A percentile compares a stretch with the other conserved stretches of the same genome.
These are phyloP conservation scores for Cancer borealis DNA, from an alignment of 2,888 invertebrate species.

Conservation along the genomic window DNA sequence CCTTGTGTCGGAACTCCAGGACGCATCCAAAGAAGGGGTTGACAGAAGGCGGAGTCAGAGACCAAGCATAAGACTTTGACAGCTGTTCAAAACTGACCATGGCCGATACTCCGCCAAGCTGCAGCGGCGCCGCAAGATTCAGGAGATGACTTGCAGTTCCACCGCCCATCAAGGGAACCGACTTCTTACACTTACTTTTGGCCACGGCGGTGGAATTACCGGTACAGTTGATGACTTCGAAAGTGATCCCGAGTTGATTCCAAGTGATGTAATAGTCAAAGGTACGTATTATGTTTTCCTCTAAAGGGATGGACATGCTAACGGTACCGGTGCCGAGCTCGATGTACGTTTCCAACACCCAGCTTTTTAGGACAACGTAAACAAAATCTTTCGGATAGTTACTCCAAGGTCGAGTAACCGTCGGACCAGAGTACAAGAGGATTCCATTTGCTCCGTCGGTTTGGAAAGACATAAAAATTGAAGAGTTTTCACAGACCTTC, in stretches of 20 bases:
- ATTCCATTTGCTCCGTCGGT: constrained; percentile 52
- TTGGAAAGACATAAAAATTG: constrained; percentile 68
- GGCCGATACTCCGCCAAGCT: constrained; percentile 73
- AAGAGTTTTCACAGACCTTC: constrained; percentile 73
- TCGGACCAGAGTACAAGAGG: constrained; percentile 75
- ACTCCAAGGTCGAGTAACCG: constrained; percentile 64
- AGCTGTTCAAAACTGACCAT: constrained; percentile 61
- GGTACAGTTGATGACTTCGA: constrained; percentile 68
- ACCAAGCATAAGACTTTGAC: constrained; percentile 72
- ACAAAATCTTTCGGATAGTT: constrained; percentile 74
- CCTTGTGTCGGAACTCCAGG: constrained; percentile 66
- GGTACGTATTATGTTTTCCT: neutral
- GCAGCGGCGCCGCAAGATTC: constrained; percentile 70
- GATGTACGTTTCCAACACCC: constrained; percentile 67
- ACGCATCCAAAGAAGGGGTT: constrained; percentile 73
- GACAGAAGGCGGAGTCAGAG: constrained; percentile 52
- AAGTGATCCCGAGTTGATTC: constrained; percentile 56
- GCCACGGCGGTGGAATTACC: constrained; percentile 32
- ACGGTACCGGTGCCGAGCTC: constrained; percentile 73
- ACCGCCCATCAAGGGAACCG: constrained; percentile 44
- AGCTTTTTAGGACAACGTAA: constrained; percentile 66
- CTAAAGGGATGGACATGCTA: constrained; percentile 57
- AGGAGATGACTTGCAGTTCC: constrained; percentile 55
- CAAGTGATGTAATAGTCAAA: constrained; percentile 64
- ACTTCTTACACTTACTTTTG: constrained; percentile 54